These are phyloP conservation scores for Macrotrachela quadricornifera DNA, from an alignment of 1,140 invertebrate species.

Conservation along the genomic window DNA sequence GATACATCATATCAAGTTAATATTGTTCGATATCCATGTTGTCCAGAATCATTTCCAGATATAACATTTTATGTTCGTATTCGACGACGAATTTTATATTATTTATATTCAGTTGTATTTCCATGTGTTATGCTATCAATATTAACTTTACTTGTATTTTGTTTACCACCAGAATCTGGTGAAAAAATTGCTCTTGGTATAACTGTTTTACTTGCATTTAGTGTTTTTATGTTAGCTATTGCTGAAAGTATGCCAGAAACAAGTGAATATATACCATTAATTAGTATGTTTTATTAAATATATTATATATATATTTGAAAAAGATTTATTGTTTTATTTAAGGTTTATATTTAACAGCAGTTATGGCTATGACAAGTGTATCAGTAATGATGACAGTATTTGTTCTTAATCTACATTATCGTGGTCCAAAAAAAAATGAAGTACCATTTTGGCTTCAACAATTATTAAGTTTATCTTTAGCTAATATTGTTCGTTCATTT, in stretches of 20 bases:
- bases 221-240: constrained; percentile 27
- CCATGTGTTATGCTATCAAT: constrained; percentile 25
- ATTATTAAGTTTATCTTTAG: constrained; percentile 9
- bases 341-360: constrained; percentile 16
- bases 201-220: constrained; percentile 25
- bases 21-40: constrained; percentile 27
- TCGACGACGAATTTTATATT: constrained; percentile 62
- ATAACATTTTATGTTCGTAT: constrained; percentile 49
- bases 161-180: constrained; percentile 23
- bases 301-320: background rate
- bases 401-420: background rate
- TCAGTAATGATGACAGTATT: background rate
- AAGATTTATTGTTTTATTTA: background rate
- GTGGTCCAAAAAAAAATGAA: constrained; percentile 13
- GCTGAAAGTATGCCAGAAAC: constrained; percentile 27
- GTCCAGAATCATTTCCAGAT: constrained; percentile 36
- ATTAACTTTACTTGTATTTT: constrained; percentile 24
- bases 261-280: constrained; percentile 25
- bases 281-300: background rate
- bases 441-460: constrained; percentile 18
- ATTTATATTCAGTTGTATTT: constrained; percentile 26
- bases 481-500: too few species aligned
- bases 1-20: constrained; percentile 15
- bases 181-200: constrained; percentile 27
- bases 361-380: background rate